These are phyloP conservation scores for Cephalopterus ornatus DNA, from an alignment of 2,113 vertebrate genomes.

Conservation along the genomic window DNA sequence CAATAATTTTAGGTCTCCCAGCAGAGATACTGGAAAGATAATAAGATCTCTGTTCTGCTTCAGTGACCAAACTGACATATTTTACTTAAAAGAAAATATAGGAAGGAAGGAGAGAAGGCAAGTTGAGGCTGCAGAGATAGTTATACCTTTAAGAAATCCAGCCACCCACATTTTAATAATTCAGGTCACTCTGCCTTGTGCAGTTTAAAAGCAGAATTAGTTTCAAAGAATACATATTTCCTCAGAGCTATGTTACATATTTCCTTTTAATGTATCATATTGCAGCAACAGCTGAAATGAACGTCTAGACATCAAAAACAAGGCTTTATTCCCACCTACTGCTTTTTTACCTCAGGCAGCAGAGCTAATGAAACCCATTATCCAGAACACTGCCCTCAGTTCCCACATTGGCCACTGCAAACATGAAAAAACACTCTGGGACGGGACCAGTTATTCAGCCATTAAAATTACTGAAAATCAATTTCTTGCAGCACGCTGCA, in stretches of 20 bases:
- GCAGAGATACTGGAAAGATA: conserved; percentile 66
- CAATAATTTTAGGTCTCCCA: conserved; percentile 72
- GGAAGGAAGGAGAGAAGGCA: conserved; percentile 22
- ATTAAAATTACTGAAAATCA: conserved; percentile 73
- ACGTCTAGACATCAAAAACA: conserved; percentile 77
- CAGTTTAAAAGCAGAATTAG: conserved; percentile 75
- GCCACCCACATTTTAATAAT: conserved; percentile 69
- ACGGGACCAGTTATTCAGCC: conserved; percentile 57
- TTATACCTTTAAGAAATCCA: conserved; percentile 67
- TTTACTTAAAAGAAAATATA: conserved; percentile 60
- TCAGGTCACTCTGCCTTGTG: conserved; percentile 69
- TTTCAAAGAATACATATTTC: conserved; percentile 78
- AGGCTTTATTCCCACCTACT: conserved; percentile 73
- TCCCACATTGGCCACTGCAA: conserved; percentile 60
- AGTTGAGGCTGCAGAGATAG: conserved; percentile 10
- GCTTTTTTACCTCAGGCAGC: conserved; percentile 76
- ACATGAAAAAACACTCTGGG: conserved; percentile 36
- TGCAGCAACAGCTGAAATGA: conserved; percentile 77
- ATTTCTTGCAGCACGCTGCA: conserved; percentile 59
- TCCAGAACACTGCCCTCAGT: conserved; percentile 70
- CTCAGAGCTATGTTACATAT: conserved; percentile 76
- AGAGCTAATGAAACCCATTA: conserved; percentile 79
- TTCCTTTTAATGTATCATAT: conserved; percentile 77
- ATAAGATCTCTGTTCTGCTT: conserved; percentile 64
- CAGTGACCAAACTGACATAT: conserved; percentile 59